These are phyloP conservation scores for Carettochelys insculpta DNA, from an alignment of 2,113 vertebrate species.

Conservation along the genomic window DNA sequence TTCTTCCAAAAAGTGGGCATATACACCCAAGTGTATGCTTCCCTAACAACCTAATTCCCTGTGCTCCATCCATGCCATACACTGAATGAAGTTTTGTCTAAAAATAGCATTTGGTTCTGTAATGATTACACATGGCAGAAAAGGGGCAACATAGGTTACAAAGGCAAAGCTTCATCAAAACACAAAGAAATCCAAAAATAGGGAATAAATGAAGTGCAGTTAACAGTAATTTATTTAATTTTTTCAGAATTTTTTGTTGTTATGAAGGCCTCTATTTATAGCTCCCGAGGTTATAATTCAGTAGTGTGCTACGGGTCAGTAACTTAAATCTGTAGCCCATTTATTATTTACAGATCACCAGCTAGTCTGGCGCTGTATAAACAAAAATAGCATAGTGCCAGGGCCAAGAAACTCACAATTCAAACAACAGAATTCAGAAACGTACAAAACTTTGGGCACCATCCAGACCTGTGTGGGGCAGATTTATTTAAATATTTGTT, in stretches of 20 bases:
- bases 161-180: not conserved
- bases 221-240: not conserved
- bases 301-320: not conserved
- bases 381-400: not conserved
- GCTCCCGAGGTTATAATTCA: not conserved
- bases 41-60: not conserved
- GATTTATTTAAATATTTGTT: not conserved
- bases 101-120: not conserved
- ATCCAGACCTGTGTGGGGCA: not conserved
- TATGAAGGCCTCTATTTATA: not conserved
- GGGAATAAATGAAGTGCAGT: not conserved
- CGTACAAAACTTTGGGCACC: not conserved
- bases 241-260: not conserved
- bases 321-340: not conserved
- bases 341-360: not conserved
- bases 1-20: no score
- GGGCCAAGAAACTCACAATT: not conserved
- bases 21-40: no score
- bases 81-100: not conserved
- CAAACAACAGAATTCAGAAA: not conserved
- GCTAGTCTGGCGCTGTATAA: not conserved
- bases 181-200: not conserved
- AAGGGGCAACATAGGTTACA: not conserved
- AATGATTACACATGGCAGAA: not conserved
- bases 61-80: not conserved